Evolutionary conservation across 1,140 invertebrate genomes (phyloP).

Genomic region (Lasioglossum baleicum): DNA sequence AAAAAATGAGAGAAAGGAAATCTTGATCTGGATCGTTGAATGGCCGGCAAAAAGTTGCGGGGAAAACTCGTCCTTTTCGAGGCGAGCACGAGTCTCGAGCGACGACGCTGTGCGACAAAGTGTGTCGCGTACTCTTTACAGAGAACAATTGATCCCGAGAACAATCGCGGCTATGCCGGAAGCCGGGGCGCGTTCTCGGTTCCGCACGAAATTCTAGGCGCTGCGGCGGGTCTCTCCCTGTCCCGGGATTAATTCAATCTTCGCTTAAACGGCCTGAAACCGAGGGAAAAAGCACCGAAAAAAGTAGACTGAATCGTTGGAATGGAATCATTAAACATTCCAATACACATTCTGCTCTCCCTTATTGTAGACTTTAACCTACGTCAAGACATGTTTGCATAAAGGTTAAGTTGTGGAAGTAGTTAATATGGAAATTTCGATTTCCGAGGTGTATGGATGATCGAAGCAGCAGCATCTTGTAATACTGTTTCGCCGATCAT

Average conservation of each 20-base stretch:
- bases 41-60: too few relatives aligned
- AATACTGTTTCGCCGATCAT: neutral
- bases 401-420: too few relatives aligned
- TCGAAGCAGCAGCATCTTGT: too few relatives aligned
- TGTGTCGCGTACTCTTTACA: constrained; percentile 29
- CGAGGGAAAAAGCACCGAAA: too few relatives aligned
- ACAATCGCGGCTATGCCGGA: constrained; percentile 26
- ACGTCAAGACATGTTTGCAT: too few relatives aligned
- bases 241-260: constrained; percentile 11
- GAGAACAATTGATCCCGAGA: constrained; percentile 39
- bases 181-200: neutral
- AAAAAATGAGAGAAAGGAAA: too few relatives aligned
- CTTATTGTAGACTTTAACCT: too few relatives aligned
- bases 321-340: neutral
- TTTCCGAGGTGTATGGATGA: too few relatives aligned
- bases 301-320: neutral
- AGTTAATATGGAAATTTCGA: too few relatives aligned
- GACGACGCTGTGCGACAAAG: constrained; percentile 16
- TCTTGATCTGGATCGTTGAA: too few relatives aligned
- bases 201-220: constrained; percentile 20
- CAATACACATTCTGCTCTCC: too few relatives aligned
- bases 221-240: neutral
- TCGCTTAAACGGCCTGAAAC: neutral
- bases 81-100: neutral
- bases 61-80: neutral